Conservation (phyloP, 2,888 invertebrate species). For the Amblyjoppa proteus region DNA sequence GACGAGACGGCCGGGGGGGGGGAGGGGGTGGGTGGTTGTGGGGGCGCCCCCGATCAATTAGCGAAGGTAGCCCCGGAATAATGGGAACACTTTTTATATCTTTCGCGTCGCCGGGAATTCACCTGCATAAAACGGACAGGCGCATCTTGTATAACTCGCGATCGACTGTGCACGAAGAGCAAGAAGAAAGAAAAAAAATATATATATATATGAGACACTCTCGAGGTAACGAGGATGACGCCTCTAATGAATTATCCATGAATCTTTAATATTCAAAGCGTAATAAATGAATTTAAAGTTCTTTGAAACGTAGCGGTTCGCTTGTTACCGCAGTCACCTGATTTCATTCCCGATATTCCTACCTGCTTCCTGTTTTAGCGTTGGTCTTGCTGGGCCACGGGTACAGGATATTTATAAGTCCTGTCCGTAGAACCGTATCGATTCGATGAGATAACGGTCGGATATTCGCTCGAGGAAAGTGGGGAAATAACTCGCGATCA, state of each 20-base stretch:
- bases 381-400: neutral
- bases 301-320: neutral
- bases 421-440: neutral
- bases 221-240: neutral
- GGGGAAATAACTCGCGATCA: neutral
- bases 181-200: neutral
- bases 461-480: neutral
- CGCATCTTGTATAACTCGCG: slow-evolving; percentile 51
- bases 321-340: neutral
- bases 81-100: slow-evolving; percentile 53
- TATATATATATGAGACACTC: neutral
- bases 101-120: slow-evolving; percentile 6
- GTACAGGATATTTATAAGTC: neutral
- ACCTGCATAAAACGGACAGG: slow-evolving; percentile 5
- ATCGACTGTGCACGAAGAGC: neutral
- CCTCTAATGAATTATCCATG: slow-evolving; percentile 1
- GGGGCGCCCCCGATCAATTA: slow-evolving; percentile 50
- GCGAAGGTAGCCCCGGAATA: slow-evolving; percentile 49
- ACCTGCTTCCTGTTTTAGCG: neutral
- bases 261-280: neutral
- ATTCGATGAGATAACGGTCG: slow-evolving; percentile 3
- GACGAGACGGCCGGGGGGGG: neutral
- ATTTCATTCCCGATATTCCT: neutral
- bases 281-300: neutral
- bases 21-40: neutral